Conservation (phyloP, 2,888 invertebrate genomes). For the Nomada ruficornis region DNA sequence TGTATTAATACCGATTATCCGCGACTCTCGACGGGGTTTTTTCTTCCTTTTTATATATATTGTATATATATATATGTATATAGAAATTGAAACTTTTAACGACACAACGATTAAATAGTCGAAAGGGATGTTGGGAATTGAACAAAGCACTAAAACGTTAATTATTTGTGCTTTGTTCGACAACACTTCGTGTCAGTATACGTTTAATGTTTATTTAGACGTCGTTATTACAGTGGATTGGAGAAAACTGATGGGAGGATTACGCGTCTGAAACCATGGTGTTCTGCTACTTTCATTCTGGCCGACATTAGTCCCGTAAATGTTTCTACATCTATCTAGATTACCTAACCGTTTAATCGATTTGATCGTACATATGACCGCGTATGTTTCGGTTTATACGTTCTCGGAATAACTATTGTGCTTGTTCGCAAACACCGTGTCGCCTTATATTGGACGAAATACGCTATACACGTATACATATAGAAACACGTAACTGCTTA, state of each 20-base stretch:
- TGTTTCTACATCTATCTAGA: conserved; percentile 9
- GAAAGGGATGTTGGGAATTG: background rate
- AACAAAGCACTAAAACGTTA: background rate
- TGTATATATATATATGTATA: too few species aligned
- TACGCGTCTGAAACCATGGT: background rate
- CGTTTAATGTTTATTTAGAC: background rate
- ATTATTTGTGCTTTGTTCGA: background rate
- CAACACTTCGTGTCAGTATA: background rate
- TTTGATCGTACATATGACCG: background rate
- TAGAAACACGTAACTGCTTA: conserved; percentile 28
- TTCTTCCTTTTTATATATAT: too few species aligned
- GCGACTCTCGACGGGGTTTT: background rate
- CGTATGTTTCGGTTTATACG: background rate
- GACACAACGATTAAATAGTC: background rate
- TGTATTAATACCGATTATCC: conserved; percentile 11
- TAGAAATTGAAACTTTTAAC: conserved; percentile 7
- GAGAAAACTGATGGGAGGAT: background rate
- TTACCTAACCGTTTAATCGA: conserved; percentile 14
- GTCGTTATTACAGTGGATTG: background rate
- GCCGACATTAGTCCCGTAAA: conserved; percentile 30
- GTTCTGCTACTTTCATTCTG: conserved; percentile 23
- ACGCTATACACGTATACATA: conserved; percentile 11
- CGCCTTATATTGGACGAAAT: conserved; percentile 5
- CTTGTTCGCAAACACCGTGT: background rate
- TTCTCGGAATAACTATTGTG: background rate